Evolutionary conservation across 2,113 vertebrate species (phyloP).

Genomic region (Taxidea taxus): DNA sequence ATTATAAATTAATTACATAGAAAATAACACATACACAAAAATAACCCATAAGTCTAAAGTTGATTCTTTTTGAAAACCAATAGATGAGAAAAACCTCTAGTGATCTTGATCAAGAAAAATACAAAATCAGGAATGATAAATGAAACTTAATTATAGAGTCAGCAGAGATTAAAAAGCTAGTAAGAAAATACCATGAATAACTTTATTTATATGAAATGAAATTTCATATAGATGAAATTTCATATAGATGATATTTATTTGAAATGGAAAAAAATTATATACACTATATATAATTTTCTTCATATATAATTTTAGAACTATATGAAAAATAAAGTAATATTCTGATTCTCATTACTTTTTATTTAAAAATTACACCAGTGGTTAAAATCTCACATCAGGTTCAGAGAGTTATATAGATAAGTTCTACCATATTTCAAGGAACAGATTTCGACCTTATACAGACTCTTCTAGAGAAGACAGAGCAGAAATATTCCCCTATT

Average conservation of each 20-base stretch:
- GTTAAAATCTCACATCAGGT: not conserved
- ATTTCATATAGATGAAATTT: too few relatives aligned
- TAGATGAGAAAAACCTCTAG: not conserved
- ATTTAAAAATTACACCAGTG: not conserved
- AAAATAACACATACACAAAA: not conserved
- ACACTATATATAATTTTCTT: not conserved
- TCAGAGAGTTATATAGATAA: not conserved
- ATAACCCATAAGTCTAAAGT: not conserved
- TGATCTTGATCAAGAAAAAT: not conserved
- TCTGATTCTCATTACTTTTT: not conserved
- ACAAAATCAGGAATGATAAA: slow-evolving; percentile 25
- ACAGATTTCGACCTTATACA: not conserved
- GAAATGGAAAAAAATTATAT: not conserved
- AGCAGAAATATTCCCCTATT: not conserved
- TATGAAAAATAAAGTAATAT: not conserved
- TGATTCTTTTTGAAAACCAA: not conserved
- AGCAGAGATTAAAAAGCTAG: slow-evolving; percentile 2
- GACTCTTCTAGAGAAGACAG: not conserved
- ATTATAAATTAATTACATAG: not conserved
- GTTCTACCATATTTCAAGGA: not conserved
- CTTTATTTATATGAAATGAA: not conserved
- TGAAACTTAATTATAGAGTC: not conserved
- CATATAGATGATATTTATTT: not conserved
- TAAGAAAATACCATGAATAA: not conserved
- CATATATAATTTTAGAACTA: not conserved